Conservation (phyloP, 2,113 vertebrate genomes). For the Aramus guarauna region DNA sequence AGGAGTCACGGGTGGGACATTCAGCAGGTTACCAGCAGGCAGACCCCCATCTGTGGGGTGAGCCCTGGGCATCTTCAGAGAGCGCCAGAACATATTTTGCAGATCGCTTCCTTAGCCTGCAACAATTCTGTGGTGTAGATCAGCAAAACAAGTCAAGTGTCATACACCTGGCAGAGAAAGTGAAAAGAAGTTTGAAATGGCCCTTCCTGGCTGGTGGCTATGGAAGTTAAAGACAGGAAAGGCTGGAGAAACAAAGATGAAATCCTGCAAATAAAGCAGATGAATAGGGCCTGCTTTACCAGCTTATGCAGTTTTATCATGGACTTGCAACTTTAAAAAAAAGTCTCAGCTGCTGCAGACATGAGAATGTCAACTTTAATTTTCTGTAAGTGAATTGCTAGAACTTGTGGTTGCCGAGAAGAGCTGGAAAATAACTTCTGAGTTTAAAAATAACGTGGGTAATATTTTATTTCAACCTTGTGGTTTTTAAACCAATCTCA, state of each 20-base stretch:
- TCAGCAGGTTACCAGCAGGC: neutral
- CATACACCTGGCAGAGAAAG: neutral
- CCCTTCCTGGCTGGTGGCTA: neutral
- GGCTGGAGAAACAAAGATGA: neutral
- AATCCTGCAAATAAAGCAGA: neutral
- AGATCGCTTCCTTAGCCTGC: neutral
- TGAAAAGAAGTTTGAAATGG: neutral
- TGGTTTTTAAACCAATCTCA: neutral
- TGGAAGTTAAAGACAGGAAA: neutral
- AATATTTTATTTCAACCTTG: neutral
- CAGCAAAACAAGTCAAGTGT: neutral
- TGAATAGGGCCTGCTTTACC: neutral
- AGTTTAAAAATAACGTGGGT: neutral
- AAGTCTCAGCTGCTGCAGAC: neutral
- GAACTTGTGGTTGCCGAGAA: neutral
- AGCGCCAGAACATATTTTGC: neutral
- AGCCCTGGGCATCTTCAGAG: neutral
- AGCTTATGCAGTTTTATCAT: neutral
- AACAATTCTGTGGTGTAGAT: neutral
- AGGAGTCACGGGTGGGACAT: neutral
- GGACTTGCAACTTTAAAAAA: neutral
- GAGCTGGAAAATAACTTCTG: neutral
- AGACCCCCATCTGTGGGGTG: neutral
- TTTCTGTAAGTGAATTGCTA: neutral
- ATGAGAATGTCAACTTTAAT: neutral